These are phyloP conservation scores for Apamea crenata DNA, from an alignment of 2,888 invertebrate genomes.

Conservation along the genomic window DNA sequence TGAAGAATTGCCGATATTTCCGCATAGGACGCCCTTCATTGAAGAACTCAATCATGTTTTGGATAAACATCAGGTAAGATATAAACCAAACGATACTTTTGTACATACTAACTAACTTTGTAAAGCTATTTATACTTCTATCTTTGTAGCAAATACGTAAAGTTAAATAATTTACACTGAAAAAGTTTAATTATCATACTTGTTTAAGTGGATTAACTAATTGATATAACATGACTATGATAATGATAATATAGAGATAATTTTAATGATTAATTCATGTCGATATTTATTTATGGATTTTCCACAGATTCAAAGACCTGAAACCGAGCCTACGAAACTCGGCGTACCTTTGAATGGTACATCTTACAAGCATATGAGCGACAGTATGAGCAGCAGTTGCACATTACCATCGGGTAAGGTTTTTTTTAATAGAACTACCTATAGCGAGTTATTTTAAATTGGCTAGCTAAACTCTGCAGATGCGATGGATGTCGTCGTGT, in stretches of 20 bases:
- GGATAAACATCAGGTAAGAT: conserved; percentile 92
- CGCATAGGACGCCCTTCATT: conserved; percentile 96
- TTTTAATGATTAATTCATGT: conserved; percentile 27
- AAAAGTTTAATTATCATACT: conserved; percentile 25
- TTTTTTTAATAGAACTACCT: not conserved
- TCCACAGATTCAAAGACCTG: conserved; percentile 86
- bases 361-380: conserved; percentile 87
- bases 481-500: not conserved
- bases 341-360: conserved; percentile 86
- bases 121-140: not conserved
- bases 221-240: conserved; percentile 20
- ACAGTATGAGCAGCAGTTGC: conserved; percentile 95
- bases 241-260: conserved; percentile 33
- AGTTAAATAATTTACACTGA: not conserved
- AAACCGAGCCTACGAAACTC: conserved; percentile 88
- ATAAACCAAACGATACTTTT: not conserved
- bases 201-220: conserved; percentile 29
- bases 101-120: not conserved
- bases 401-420: conserved; percentile 92
- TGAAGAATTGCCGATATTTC: conserved; percentile 98
- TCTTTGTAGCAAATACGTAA: not conserved
- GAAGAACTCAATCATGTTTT: conserved; percentile 94
- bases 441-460: not conserved
- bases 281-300: conserved; percentile 17
- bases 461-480: not conserved